Conservation (phyloP, 2,113 vertebrate genomes). For the Hepsetus odoe region DNA sequence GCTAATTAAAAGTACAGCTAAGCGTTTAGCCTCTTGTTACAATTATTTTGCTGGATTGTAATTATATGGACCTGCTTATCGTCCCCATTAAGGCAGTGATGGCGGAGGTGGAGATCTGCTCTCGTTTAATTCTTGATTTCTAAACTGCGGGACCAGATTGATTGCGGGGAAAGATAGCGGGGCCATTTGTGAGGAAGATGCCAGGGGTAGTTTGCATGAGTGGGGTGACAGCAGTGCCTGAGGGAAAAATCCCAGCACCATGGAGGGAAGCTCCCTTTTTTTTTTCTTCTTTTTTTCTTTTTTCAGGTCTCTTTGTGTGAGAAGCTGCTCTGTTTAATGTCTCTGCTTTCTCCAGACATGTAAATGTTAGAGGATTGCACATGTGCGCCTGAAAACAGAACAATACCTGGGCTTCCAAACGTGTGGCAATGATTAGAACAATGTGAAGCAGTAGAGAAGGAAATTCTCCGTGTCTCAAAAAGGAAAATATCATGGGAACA, state of each 20-base stretch:
- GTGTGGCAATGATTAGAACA: background rate
- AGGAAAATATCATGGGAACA: background rate
- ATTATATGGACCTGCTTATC: constrained; percentile 85
- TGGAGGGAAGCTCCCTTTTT: background rate
- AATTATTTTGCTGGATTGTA: constrained; percentile 83
- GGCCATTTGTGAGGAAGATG: constrained; percentile 18
- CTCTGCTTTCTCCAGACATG: background rate
- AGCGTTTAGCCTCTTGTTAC: constrained; percentile 88
- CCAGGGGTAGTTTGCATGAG: constrained; percentile 6
- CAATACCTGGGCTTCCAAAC: too few relatives aligned
- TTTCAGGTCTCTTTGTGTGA: background rate
- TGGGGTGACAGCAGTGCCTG: constrained; percentile 28
- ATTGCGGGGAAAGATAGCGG: constrained; percentile 40
- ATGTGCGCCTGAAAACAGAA: background rate
- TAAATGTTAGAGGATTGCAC: background rate
- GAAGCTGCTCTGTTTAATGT: background rate
- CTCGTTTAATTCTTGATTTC: constrained; percentile 42
- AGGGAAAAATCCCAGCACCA: background rate
- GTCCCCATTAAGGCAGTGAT: constrained; percentile 80
- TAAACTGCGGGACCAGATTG: constrained; percentile 31
- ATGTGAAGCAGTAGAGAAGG: too few relatives aligned
- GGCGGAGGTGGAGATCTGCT: constrained; percentile 42
- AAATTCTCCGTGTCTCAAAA: too few relatives aligned
- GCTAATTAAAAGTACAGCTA: constrained; percentile 88
- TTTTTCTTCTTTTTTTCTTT: background rate